Conservation (phyloP, 2,797 vertebrate genomes). For the Coluber constrictor region DNA sequence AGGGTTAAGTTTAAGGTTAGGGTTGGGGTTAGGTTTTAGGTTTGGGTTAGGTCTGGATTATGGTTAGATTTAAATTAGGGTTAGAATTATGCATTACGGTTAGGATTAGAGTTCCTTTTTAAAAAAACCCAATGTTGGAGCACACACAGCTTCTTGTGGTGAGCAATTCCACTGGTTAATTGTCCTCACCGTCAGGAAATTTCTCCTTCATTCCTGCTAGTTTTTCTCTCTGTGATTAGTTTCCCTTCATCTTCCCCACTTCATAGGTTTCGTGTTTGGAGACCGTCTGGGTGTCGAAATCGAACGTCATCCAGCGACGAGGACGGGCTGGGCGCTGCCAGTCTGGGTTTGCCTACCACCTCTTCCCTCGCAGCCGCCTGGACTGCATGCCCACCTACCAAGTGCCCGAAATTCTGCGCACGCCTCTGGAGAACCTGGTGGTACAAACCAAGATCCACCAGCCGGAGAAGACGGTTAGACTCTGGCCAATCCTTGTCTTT, state of each 20-base stretch:
- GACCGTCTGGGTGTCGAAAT: conserved; percentile 91
- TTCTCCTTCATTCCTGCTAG: too few relatives aligned
- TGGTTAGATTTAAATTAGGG: background rate
- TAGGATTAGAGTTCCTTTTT: background rate
- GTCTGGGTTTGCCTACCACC: conserved; percentile 90
- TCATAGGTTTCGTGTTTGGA: conserved; percentile 91
- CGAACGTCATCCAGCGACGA: conserved; percentile 89
- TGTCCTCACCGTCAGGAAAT: too few relatives aligned
- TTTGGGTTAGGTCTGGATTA: background rate
- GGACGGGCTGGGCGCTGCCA: conserved; percentile 93
- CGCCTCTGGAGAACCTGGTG: conserved; percentile 90
- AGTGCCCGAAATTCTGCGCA: conserved; percentile 93
- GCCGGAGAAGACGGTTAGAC: conserved; percentile 79
- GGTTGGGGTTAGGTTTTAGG: background rate
- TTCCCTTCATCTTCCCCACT: background rate
- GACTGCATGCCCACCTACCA: conserved; percentile 85
- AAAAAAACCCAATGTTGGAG: fast-evolving
- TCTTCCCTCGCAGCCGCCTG: conserved; percentile 83
- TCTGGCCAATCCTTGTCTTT: fast-evolving
- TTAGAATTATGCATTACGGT: background rate
- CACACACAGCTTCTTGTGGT: background rate
- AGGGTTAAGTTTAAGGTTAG: background rate
- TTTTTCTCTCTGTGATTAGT: too few relatives aligned
- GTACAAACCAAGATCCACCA: conserved; percentile 95
- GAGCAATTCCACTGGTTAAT: background rate